Base-by-base conservation (phyloP, 2,113 vertebrate species). In the Tiliqua scincoides region DNA sequence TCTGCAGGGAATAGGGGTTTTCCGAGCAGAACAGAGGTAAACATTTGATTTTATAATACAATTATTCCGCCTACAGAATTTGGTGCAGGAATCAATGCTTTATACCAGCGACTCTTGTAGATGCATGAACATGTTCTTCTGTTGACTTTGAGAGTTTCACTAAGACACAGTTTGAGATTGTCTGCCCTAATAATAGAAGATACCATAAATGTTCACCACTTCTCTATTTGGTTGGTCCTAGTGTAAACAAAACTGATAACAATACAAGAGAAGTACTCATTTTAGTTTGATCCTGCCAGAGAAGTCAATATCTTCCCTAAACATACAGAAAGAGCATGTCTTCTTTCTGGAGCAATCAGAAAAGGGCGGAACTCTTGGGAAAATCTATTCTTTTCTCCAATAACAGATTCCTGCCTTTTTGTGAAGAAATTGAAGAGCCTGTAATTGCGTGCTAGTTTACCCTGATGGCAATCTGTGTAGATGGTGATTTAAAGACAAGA, bases 401-500 rank as follows among this genome's bases (percentile, higher is more conserved):
- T 27, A 57, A 52, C 65, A 79, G 15, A 25, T 83, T 18, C 25
- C 79, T 2, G 15, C 83, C 48, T 7, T 85, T 78, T 52, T 63
- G 23, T 71, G 62, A 89, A 85, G 37, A 87, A 61, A 0, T 30
- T 6, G 77, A 35, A 85, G 18, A 43, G 61, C 59, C 8, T 35
- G 3, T 37, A 73, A 40, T 54, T 74, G 37, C 79, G 73, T 17
- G n/a, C 72, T 85, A 1, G 5, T 89, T 82, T 83, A 43, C 6
- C 54, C 27, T 72, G 57, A 25, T 27, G 68, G 27, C 43, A 76
- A 0, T 3, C 30, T 35, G 2, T 62, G 35, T 2, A 73, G 57
- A 73, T 83, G 32, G 27, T 83, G 57, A 82, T 87, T 88, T 84
- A 73, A 91, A 88, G 57, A 83, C 35, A 87, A 86, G 76, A 85